Conservation (phyloP, 2,888 invertebrate genomes). For the Trisateles emortualis region DNA sequence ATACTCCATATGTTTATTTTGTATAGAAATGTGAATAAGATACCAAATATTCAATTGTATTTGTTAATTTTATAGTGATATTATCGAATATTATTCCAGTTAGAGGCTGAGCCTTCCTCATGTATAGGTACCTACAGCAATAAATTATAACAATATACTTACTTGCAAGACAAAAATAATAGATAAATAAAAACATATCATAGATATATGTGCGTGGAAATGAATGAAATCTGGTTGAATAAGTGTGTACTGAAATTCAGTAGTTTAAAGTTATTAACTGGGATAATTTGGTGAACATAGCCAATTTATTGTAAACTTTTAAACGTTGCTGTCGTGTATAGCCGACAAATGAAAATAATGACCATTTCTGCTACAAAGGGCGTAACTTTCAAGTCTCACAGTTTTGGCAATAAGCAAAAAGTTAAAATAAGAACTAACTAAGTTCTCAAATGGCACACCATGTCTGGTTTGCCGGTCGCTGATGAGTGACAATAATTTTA, state of each 20-base stretch:
- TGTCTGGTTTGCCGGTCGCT: no score
- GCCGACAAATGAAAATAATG: no score
- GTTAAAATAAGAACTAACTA: no score
- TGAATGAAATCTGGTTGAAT: not conserved
- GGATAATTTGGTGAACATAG: no score
- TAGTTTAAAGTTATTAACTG: no score
- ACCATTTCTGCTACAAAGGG: no score
- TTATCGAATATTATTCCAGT: conserved; percentile 61
- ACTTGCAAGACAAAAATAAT: conserved; percentile 18
- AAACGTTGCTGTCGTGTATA: no score
- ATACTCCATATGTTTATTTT: conserved; percentile 44
- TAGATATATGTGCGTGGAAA: not conserved
- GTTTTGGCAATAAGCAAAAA: no score
- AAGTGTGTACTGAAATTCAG: not conserved
- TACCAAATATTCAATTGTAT: conserved; percentile 80
- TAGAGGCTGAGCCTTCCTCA: conserved; percentile 59
- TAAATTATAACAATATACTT: conserved; percentile 19
- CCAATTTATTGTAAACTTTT: no score
- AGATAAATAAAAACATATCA: conserved; percentile 7
- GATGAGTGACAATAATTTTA: no score
- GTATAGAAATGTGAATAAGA: conserved; percentile 73
- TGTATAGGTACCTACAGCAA: conserved; percentile 6
- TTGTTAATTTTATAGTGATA: conserved; percentile 60
- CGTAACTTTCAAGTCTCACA: no score
- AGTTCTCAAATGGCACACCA: no score